Conservation (phyloP, 2,888 invertebrate species). For the Chironomus riparius region DNA sequence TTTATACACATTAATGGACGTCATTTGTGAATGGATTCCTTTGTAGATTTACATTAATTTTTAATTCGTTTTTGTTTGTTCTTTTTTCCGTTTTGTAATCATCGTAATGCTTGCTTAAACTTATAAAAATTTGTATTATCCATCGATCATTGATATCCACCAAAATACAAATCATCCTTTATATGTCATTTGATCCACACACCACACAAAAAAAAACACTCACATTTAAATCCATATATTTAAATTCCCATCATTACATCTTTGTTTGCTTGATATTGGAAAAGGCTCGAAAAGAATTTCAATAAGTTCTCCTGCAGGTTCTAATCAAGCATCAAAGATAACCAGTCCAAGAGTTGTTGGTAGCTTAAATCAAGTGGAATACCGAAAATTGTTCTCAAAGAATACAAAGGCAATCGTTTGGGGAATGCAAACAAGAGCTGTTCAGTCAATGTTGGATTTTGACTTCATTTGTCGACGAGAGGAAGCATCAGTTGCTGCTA, state of each 20-base stretch:
- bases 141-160: no score
- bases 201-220: background rate
- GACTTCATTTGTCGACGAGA: conserved; percentile 39
- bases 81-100: no score
- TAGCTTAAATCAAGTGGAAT: conserved; percentile 31
- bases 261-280: background rate
- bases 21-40: no score
- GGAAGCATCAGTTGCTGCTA: conserved; percentile 32
- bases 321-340: conserved; percentile 29
- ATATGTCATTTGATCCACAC: background rate
- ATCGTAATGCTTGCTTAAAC: no score
- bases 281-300: conserved; percentile 15
- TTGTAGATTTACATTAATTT: no score
- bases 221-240: background rate
- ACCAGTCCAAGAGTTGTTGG: conserved; percentile 28
- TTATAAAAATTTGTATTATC: no score
- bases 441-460: conserved; percentile 54
- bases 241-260: background rate
- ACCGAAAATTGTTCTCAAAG: conserved; percentile 60
- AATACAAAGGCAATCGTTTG: conserved; percentile 90
- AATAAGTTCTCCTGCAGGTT: conserved; percentile 26
- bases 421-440: conserved; percentile 98
- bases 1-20: no score
- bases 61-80: no score
- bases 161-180: background rate